These are phyloP conservation scores for Podilymbus podiceps DNA, from an alignment of 2,113 vertebrate species.

Conservation along the genomic window DNA sequence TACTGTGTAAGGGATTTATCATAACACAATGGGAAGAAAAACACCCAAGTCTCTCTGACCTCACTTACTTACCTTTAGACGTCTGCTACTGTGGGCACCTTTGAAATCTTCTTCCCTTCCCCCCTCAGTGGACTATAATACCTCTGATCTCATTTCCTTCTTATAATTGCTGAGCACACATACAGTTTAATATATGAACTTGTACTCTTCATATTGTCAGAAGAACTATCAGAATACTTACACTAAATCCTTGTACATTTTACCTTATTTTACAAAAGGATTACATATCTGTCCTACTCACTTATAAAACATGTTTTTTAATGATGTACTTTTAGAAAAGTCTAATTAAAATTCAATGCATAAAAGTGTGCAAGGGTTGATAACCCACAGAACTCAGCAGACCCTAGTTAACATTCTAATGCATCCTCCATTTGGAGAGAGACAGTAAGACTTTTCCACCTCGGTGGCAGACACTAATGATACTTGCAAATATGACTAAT, in stretches of 20 bases:
- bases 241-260: constrained; percentile 56
- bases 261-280: constrained; percentile 63
- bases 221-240: constrained; percentile 40
- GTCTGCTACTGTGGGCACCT: not conserved
- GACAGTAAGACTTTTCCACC: constrained; percentile 76
- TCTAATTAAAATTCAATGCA: constrained; percentile 73
- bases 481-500: constrained; percentile 90
- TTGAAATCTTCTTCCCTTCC: not conserved
- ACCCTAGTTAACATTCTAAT: constrained; percentile 75
- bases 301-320: constrained; percentile 62
- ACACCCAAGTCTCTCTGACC: not conserved
- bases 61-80: not conserved
- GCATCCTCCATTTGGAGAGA: constrained; percentile 71
- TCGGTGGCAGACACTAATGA: constrained; percentile 80
- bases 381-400: constrained; percentile 64
- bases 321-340: constrained; percentile 63
- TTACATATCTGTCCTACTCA: constrained; percentile 54
- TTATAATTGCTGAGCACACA: constrained; percentile 45
- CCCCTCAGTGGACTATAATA: not conserved
- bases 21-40: not conserved
- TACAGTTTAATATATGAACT: constrained; percentile 20
- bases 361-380: constrained; percentile 58
- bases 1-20: not conserved
- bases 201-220: constrained; percentile 26
- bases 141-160: constrained; percentile 1